Evolutionary conservation across 1,140 invertebrate species (phyloP), one percentile per base, ranked within the genome.

Genomic region (Drosophila equinoxialis): DNA sequence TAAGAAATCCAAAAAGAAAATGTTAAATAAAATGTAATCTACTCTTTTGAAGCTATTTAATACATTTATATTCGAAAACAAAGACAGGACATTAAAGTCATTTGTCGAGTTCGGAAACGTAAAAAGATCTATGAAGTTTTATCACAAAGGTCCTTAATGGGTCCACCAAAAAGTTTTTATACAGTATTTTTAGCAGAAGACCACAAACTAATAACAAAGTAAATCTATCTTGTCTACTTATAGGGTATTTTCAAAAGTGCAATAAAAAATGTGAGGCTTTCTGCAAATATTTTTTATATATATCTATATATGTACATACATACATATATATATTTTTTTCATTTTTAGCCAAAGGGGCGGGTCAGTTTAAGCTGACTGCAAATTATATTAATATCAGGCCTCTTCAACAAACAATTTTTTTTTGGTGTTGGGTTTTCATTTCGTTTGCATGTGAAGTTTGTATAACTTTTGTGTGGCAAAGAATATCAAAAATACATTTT

Each of bases 361-460:
- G 62, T 39, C 62, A 69, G 37, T 70, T 67, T 69, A 65, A 62
- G 77, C 68, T 58, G 70, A 45, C 75, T 81, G 77, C 80, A 90
- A 90, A 90, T 89, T 90, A 91, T 90, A 90, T 90, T 90, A 90
- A 90, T 90, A 91, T 84, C 67, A 68, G 66, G 72, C 68, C 55
- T 76, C 68, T 70, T 65, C 65, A 71, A 71, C 62, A 58, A 68
- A 78, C 42, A 63, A 81, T 76, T 80, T 86, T 87, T 62, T 30
- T 30, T 30, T 30, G 54, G 60, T 58, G 37, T 35, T 41, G 39
- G 42, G 33, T 54, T 75, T 68, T 42, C 30, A 63, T 57, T 79
- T 30, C 42, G 59, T 61, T 82, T 76, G 77, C 81, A 83, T 84
- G 77, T 39, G 68, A 80, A 58, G 57, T 77, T 68, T 72, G 68